Conservation (phyloP, 1,140 invertebrate genomes). For the Piezodorus guildinii region DNA sequence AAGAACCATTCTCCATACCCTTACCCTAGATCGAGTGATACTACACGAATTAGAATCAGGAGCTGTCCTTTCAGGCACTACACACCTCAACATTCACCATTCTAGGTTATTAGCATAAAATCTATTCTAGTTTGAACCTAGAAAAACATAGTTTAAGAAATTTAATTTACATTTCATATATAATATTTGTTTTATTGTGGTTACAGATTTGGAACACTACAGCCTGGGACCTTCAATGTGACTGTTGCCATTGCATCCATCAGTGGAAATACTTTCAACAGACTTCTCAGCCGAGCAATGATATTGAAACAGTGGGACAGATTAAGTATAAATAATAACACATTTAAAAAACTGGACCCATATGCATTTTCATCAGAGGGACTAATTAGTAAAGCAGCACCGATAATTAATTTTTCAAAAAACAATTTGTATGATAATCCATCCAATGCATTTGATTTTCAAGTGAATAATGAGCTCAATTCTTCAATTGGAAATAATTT, state of each 20-base stretch:
- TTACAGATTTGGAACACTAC: conserved; percentile 49
- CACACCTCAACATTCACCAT: conserved; percentile 50
- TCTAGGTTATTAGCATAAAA: conserved; percentile 15
- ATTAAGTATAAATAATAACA: conserved; percentile 48
- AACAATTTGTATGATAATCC: conserved; percentile 45
- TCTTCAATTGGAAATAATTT: conserved; percentile 46
- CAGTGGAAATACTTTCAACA: conserved; percentile 46
- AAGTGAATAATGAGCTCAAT: conserved; percentile 31
- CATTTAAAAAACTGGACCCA: conserved; percentile 43
- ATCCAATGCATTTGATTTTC: conserved; percentile 37
- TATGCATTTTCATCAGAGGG: conserved; percentile 40
- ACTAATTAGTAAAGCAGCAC: conserved; percentile 2
- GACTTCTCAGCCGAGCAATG: conserved; percentile 42
- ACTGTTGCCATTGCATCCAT: conserved; percentile 47
- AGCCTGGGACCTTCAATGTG: conserved; percentile 47
- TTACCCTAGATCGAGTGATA: conserved; percentile 46
- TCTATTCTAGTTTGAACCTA: not conserved
- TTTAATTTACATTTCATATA: not conserved
- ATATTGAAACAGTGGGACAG: conserved; percentile 48
- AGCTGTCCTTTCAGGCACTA: conserved; percentile 50
- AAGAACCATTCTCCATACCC: conserved; percentile 45
- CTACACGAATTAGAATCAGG: conserved; percentile 42
- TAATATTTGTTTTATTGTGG: conserved; percentile 16
- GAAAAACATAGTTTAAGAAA: too few species aligned
- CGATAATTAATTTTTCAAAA: conserved; percentile 45